Evolutionary conservation across 1,140 invertebrate species (phyloP).

Genomic region (Diorhabda elongata): DNA sequence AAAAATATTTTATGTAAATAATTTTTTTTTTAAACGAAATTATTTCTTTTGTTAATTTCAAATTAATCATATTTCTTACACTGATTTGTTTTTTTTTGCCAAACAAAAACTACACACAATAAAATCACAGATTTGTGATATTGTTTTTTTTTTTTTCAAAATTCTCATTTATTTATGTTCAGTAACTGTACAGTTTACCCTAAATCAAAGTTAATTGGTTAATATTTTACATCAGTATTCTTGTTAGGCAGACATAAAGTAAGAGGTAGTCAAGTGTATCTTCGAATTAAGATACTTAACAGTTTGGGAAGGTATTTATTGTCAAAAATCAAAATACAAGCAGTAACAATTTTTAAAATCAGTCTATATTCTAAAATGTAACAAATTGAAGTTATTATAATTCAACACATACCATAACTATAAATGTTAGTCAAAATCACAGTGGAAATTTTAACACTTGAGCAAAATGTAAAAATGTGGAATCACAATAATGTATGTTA

Average conservation of each 20-base stretch:
- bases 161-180: no score
- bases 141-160: no score
- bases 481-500: no score
- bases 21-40: no score
- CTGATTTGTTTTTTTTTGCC: no score
- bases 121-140: no score
- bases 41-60: no score
- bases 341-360: slow-evolving; percentile 5
- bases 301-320: neutral
- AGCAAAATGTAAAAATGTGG: no score
- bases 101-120: no score
- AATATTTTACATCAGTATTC: neutral
- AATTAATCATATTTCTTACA: no score
- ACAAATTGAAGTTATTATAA: neutral
- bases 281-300: neutral
- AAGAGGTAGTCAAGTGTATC: neutral
- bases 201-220: neutral
- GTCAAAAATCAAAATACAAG: neutral
- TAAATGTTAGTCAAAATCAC: neutral
- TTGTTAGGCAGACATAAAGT: neutral
- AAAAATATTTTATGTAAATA: neutral
- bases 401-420: slow-evolving; percentile 1
- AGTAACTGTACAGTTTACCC: neutral
- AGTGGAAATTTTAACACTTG: neutral
- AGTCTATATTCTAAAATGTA: slow-evolving; percentile 1